Evolutionary conservation across 2,888 invertebrate genomes (phyloP), one percentile per base, ranked within the genome.

Genomic region (Ophion slaviceki): DNA sequence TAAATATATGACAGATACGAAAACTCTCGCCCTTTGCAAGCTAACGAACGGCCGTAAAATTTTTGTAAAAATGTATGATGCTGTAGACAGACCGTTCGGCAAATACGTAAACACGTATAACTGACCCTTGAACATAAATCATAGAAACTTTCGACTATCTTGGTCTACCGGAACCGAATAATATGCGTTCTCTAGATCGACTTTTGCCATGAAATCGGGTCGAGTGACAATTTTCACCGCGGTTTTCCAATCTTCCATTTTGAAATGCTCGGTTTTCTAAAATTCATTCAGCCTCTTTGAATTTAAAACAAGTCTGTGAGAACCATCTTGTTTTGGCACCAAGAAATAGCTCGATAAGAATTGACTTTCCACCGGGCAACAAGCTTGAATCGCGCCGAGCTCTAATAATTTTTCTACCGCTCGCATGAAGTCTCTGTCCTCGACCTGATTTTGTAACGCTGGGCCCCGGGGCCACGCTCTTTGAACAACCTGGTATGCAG

Each of bases 31-130:
- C 17, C 74, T 57, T 62, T 82, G 66, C 24, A 17, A 28, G 8
- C 77, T 72, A 53, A 80, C 66, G n/a, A 82, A 71, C 53, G 74
- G 77, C 17, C 70, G 87, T 67, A 86, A 75, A 17, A 91, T 62
- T 80, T 91, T 91, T 8, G 91, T 90, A 79, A 90, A 91, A 14
- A 90, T 68, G 71, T 68, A 90, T 14, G 91, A 90, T 2, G 88
- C 88, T 20, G 87, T 87, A 28, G 88, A 87, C 14, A 91, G 45
- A 7, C 90, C 90, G 74, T 90, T 90, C 8, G 90, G 91, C 8
- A 90, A 74, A 24, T 86, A 87, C 10, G 74, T 86, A 82, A 90
- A 91, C 71, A 90, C 88, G 77, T 84, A 91, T 7, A 87, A 8
- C 32, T 71, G 86, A 0, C 70, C 84, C 7, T 84, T 14, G 82